Percentiles rank a stretch among this genome's conserved stretches.
phyloP scores from a whole-genome alignment of 2,113 vertebrate species.

The Stictonetta naevosa region DNA sequence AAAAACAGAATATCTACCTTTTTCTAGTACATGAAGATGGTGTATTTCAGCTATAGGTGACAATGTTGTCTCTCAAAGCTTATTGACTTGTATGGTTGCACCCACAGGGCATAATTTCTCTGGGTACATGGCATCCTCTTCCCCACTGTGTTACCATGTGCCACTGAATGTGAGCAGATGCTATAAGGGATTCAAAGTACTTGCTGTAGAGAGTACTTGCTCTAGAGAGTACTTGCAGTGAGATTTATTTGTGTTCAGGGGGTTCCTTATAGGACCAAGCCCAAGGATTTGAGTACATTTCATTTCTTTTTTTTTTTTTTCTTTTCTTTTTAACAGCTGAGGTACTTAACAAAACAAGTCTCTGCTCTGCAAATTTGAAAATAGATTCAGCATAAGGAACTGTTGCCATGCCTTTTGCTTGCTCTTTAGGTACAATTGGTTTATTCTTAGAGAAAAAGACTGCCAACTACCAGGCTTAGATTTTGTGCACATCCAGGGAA shows the following conservation, averaged over 20 bases:
- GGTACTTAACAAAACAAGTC: neutral
- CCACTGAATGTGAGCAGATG: neutral
- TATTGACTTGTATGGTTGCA: neutral
- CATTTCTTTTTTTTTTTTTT: neutral
- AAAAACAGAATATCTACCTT: neutral
- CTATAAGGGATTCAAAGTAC: neutral
- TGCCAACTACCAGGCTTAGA: neutral
- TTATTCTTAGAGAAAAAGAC: neutral
- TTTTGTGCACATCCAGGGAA: neutral
- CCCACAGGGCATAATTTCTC: fast-evolving
- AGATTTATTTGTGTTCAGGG: neutral
- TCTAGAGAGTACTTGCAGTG: neutral
- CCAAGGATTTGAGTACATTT: neutral
- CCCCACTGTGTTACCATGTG: fast-evolving
- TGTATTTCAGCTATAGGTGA: neutral
- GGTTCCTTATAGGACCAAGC: neutral
- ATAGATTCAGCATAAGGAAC: neutral
- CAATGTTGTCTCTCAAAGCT: fast-evolving
- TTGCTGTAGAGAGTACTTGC: neutral
- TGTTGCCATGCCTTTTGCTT: neutral
- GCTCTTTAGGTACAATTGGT: neutral
- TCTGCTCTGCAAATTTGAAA: neutral
- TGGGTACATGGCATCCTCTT: fast-evolving
- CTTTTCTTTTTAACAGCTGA: neutral
- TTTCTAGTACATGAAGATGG: neutral